These are phyloP conservation scores for Morinoia aosen DNA, from an alignment of 2,888 invertebrate species.

Conservation along the genomic window DNA sequence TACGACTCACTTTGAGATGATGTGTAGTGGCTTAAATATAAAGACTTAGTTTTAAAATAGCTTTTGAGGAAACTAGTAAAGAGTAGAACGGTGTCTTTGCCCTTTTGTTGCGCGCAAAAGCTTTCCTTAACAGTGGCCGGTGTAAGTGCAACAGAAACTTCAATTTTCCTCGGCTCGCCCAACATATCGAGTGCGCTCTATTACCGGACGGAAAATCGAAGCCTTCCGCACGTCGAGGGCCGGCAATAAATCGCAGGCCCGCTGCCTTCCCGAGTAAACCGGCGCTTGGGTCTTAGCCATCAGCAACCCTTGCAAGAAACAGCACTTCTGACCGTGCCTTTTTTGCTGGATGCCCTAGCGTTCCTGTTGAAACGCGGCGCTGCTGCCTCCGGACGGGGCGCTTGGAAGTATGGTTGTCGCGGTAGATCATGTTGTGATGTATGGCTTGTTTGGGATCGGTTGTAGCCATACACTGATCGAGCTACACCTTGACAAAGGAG, in stretches of 20 bases:
- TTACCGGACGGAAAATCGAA: slow-evolving; percentile 17
- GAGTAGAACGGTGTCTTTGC: too few relatives aligned
- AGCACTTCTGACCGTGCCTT: neutral
- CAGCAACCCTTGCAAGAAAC: neutral
- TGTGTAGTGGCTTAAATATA: too few relatives aligned
- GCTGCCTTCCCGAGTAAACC: neutral
- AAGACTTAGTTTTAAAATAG: too few relatives aligned
- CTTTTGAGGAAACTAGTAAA: too few relatives aligned
- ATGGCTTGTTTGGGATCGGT: too few relatives aligned
- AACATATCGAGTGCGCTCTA: slow-evolving; percentile 2
- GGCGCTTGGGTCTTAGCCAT: neutral
- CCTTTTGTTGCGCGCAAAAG: neutral
- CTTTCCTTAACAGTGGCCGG: neutral
- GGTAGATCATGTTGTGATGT: neutral
- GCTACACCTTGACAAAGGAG: too few relatives aligned
- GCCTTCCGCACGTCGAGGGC: neutral
- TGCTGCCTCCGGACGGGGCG: neutral
- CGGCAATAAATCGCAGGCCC: neutral
- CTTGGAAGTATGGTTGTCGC: neutral
- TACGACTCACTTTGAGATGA: too few relatives aligned
- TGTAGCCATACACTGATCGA: too few relatives aligned
- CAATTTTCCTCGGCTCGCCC: neutral
- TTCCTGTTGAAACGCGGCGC: neutral
- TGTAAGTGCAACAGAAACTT: neutral
- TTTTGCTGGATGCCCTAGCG: neutral